Base-by-base conservation (phyloP, 2,113 vertebrate species). In the Tragelaphus strepsiceros region DNA sequence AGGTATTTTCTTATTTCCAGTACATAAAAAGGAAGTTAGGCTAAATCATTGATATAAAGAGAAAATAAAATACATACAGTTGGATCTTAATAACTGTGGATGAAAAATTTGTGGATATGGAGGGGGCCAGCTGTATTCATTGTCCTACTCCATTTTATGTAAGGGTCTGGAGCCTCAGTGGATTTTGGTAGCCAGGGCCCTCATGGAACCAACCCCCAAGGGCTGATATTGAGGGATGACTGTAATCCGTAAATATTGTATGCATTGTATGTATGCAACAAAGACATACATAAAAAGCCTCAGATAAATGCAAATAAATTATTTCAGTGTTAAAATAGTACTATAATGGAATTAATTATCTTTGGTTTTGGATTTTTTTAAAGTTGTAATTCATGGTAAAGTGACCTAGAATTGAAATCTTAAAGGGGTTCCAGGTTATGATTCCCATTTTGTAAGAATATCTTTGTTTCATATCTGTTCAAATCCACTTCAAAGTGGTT, bases 1-100 rank as follows among this genome's bases (percentile, higher is more conserved):
- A 99, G 99, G 99, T 99, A 98, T 97, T 90, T 43, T 97, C 87
- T 95, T 74, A 17, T 94, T 35, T 97, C 7, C 56, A 88, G 12
- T 64, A 58, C 24, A 88, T 90, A 92, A 90, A 91, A 91, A 53
- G 64, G 35, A 86, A 86, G 39, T 97, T 88, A 91, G 30, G 61
- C n/a, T 58, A 92, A n/a, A 86, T 19, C 71, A 26, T 85, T 46
- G 46, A 21, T 39, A 3, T 64, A 88, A 56, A 0, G 64, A 90
- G n/a, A 95, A 96, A 93, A 95, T 88, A 58, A 89, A 94, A 74
- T 51, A 77, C 13, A 16, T 82, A 82, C 11, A 15, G 32, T 35
- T 82, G 19, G 32, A 54, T 6, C 80, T 54, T 32, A n/a, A 14
- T 22, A 82, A n/a, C 51, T 54, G 32, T n/a, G 32, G 51, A 54